phyloP scores from a whole-genome alignment of 2,888 invertebrate genomes.

The Prostheceraeus crozeri region DNA sequence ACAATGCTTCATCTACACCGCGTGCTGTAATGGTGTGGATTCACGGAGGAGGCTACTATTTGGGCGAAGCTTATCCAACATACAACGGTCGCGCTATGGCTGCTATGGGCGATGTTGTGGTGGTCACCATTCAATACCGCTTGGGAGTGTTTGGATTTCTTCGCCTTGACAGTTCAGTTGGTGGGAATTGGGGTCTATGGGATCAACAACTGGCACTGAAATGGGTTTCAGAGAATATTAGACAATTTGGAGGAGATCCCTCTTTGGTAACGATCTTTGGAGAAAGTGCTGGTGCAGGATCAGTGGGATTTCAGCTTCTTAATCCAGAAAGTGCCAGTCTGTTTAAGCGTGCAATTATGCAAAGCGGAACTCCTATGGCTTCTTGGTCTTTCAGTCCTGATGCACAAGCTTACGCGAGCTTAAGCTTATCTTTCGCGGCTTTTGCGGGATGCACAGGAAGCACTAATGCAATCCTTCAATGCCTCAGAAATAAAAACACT shows the following conservation, averaged over 20 bases:
- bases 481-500: too few relatives aligned
- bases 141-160: slow-evolving; percentile 42
- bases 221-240: slow-evolving; percentile 41
- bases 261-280: too few relatives aligned
- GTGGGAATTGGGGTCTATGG: slow-evolving; percentile 41
- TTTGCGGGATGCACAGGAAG: too few relatives aligned
- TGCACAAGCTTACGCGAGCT: too few relatives aligned
- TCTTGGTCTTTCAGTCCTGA: too few relatives aligned
- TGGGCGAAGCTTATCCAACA: slow-evolving; percentile 48
- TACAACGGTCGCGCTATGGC: slow-evolving; percentile 36
- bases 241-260: slow-evolving; percentile 46
- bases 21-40: slow-evolving; percentile 64
- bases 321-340: too few relatives aligned
- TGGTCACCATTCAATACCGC: slow-evolving; percentile 41
- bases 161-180: slow-evolving; percentile 37
- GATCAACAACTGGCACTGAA: slow-evolving; percentile 41
- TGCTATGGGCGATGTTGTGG: slow-evolving; percentile 38
- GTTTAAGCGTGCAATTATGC: too few relatives aligned
- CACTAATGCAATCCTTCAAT: too few relatives aligned
- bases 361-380: too few relatives aligned
- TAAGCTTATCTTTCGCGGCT: too few relatives aligned
- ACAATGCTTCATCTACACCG: not conserved
- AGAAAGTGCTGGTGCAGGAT: too few relatives aligned
- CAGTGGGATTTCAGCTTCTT: too few relatives aligned
- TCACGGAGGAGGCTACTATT: slow-evolving; percentile 87